Evolutionary conservation across 2,888 invertebrate species (phyloP), one percentile per base, ranked within the genome.

Genomic region (Platycheirus rosarum): DNA sequence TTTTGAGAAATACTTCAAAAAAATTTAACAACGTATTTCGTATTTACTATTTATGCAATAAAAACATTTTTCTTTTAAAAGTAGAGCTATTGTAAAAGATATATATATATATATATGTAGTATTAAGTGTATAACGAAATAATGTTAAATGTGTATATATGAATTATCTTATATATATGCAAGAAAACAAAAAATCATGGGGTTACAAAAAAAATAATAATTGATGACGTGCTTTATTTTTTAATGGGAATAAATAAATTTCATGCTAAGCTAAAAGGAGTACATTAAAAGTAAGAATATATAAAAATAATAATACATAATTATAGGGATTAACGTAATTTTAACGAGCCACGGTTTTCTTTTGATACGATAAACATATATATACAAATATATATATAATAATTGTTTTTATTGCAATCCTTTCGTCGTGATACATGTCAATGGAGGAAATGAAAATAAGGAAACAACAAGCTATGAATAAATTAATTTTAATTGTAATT

Each of bases 191-290:
- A 42, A 63, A 53, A 69, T 76, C 55, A 62, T 80, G 75, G 70
- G 75, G 75, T 75, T 80, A 65, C 32, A 57, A 46, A 68, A 35
- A 57, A 48, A 60, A 29, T 18, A 60, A 71, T 76, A 76, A 60
- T 70, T 80, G 80, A 80, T 80, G 76, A 80, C 76, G 80, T 80
- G 80, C 80, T 80, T 80, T 80, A 80, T 80, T 71, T 80, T 80
- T 71, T 66, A 78, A 76, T 80, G 65, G 75, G 60, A 62, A 76
- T 76, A 62, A 70, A 75, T 46, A 66, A 76, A 76, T 70, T 80
- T 65, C 53, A 75, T 76, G 70, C 66, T 80, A 75, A 80, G 75
- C 65, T 80, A 71, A 66, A 76, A 57, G 8, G 60, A 75, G 70
- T 62, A 46, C 29, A n/a, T n/a, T n/a, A n/a, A 65, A 53, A 29